phyloP scores from a whole-genome alignment of 2,888 invertebrate genomes.

The Nephrotoma flavescens region DNA sequence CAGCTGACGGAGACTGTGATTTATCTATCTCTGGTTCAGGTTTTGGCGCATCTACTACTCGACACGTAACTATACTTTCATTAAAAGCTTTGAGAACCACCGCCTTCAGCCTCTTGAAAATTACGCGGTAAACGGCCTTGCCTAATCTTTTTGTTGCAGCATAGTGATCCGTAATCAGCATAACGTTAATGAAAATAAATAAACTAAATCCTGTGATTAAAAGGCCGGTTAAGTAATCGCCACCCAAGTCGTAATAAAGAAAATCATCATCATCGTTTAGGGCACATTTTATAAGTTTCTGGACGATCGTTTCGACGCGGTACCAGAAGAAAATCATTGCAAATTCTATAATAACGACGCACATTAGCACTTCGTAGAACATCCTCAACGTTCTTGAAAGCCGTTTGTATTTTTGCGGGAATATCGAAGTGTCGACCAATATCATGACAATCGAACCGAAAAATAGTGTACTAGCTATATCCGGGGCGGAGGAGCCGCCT shows the following conservation, averaged over 20 bases:
- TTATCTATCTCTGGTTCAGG: neutral
- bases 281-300: slow-evolving; percentile 10
- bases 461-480: slow-evolving; percentile 5
- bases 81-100: neutral
- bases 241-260: slow-evolving; percentile 13
- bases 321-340: slow-evolving; percentile 10
- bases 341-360: slow-evolving; percentile 10
- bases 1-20: neutral
- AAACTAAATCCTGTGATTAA: slow-evolving; percentile 8
- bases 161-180: slow-evolving; percentile 5
- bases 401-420: slow-evolving; percentile 7
- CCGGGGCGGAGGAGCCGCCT: neutral
- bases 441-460: slow-evolving; percentile 7
- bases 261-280: slow-evolving; percentile 9
- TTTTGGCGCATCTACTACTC: neutral
- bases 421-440: slow-evolving; percentile 8
- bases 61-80: neutral
- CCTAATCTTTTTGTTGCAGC: neutral
- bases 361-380: slow-evolving; percentile 10
- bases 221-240: slow-evolving; percentile 11
- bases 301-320: slow-evolving; percentile 9
- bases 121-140: neutral
- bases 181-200: slow-evolving; percentile 9
- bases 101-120: neutral
- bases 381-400: slow-evolving; percentile 6